Conservation (phyloP, 2,888 invertebrate genomes). For the Xylophagus ater region DNA sequence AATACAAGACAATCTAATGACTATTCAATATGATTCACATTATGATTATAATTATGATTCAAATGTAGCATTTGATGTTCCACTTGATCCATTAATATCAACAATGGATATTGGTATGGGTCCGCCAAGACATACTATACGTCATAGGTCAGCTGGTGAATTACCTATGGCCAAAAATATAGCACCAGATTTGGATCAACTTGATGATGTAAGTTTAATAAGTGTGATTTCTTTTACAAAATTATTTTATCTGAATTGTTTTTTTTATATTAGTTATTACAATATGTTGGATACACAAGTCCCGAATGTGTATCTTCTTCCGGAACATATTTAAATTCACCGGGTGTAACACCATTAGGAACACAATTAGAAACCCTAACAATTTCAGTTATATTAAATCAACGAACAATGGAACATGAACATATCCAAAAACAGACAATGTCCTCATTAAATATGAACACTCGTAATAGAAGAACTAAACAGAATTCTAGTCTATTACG, state of each 20-base stretch:
- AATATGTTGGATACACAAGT: slow-evolving; percentile 84
- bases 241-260: slow-evolving; percentile 9
- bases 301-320: slow-evolving; percentile 67
- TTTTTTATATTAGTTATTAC: slow-evolving; percentile 52
- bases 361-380: slow-evolving; percentile 71
- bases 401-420: slow-evolving; percentile 72
- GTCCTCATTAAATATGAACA: background rate
- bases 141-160: slow-evolving; percentile 61
- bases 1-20: too few relatives aligned
- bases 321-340: slow-evolving; percentile 61
- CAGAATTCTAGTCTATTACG: slow-evolving; percentile 41
- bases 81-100: slow-evolving; percentile 33
- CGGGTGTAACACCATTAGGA: slow-evolving; percentile 62
- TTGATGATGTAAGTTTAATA: slow-evolving; percentile 68
- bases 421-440: slow-evolving; percentile 42
- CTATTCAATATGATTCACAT: too few relatives aligned
- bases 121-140: slow-evolving; percentile 56
- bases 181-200: slow-evolving; percentile 79
- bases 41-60: too few relatives aligned
- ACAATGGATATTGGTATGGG: slow-evolving; percentile 44
- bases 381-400: slow-evolving; percentile 72
- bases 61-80: slow-evolving; percentile 13
- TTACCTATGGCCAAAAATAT: slow-evolving; percentile 72
- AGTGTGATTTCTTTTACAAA: slow-evolving; percentile 5
- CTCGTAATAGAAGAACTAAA: too few relatives aligned